phyloP scores from a whole-genome alignment of 2,797 vertebrate genomes.

The Mus spretus region DNA sequence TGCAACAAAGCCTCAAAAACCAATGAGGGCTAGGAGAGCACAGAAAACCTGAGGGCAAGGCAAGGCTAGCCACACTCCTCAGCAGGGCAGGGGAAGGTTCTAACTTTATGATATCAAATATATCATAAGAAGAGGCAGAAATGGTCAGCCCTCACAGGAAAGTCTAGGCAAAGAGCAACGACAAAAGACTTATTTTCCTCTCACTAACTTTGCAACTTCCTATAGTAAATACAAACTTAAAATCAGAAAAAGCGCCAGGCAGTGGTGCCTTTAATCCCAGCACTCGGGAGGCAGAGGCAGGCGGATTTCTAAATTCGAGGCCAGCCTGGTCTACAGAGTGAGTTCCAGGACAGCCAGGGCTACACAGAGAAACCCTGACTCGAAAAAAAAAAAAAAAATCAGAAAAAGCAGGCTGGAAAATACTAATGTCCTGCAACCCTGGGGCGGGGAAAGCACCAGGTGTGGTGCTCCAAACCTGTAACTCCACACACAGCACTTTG shows the following conservation, averaged over 20 bases:
- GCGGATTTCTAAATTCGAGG: too few species aligned
- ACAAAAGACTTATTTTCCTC: neutral
- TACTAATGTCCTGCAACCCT: neutral
- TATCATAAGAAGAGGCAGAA: neutral
- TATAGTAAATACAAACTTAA: neutral
- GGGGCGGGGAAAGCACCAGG: too few species aligned
- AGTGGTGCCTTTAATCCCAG: too few species aligned
- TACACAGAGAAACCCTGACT: too few species aligned
- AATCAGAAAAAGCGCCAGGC: too few species aligned
- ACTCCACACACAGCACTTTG: neutral
- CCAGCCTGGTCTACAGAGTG: too few species aligned
- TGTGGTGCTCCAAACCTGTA: neutral
- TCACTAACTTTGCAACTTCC: neutral
- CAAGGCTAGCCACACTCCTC: too few species aligned
- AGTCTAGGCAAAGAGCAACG: rapidly evolving
- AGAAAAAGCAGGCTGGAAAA: neutral
- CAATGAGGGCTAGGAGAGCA: neutral
- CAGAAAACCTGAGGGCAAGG: neutral
- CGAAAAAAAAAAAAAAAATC: too few species aligned
- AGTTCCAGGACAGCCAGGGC: too few species aligned
- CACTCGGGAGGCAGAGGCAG: too few species aligned
- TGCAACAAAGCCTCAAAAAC: neutral
- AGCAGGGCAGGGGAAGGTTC: rapidly evolving
- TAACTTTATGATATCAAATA: too few species aligned
- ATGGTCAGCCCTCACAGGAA: rapidly evolving